Evolutionary conservation across 2,113 vertebrate species (phyloP).

Genomic region (Solea senegalensis): DNA sequence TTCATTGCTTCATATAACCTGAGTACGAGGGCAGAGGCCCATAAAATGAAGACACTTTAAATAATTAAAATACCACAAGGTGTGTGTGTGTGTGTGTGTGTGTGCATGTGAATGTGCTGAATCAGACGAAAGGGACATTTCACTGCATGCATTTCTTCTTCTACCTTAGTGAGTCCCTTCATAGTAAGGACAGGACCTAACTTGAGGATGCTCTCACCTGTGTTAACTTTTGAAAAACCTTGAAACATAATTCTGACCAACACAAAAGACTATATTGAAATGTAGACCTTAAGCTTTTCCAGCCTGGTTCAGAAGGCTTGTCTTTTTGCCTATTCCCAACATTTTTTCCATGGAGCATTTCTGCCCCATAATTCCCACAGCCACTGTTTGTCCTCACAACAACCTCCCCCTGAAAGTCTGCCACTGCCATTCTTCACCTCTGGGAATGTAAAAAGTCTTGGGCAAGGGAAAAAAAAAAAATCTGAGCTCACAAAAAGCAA

Average conservation of each 20-base stretch:
- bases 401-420: neutral
- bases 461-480: too few relatives aligned
- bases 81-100: conserved; percentile 8
- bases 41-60: conserved; percentile 34
- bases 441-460: too few relatives aligned
- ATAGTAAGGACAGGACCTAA: too few relatives aligned
- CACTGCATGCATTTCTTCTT: neutral
- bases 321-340: neutral
- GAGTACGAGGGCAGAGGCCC: conserved; percentile 3
- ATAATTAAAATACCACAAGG: conserved; percentile 40
- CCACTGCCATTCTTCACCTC: too few relatives aligned
- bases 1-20: conserved; percentile 19
- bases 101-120: conserved; percentile 36
- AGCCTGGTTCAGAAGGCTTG: too few relatives aligned
- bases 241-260: too few relatives aligned
- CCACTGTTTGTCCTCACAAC: neutral
- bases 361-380: neutral
- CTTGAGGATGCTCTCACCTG: too few relatives aligned
- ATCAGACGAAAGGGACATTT: conserved; percentile 15
- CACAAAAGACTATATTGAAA: too few relatives aligned
- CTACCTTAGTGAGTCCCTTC: too few relatives aligned
- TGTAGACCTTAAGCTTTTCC: too few relatives aligned
- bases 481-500: too few relatives aligned
- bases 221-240: too few relatives aligned
- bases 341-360: neutral